Conservation (phyloP, 2,797 vertebrate genomes). For the Trichosurus vulpecula region DNA sequence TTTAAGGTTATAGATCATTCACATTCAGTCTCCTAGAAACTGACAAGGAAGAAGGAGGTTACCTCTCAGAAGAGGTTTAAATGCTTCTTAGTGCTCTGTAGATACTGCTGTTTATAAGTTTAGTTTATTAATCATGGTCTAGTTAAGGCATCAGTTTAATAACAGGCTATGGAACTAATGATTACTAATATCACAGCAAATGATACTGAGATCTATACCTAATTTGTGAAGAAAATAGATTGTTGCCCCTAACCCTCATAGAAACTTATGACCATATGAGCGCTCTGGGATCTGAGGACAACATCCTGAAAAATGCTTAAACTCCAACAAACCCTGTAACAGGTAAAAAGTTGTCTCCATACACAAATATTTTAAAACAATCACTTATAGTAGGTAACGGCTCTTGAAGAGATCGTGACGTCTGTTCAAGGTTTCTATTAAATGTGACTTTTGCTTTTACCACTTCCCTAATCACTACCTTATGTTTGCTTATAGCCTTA, state of each 20-base stretch:
- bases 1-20: not conserved
- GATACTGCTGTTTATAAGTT: not conserved
- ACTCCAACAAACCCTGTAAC: not conserved
- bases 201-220: not conserved
- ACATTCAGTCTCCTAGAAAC: not conserved
- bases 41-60: not conserved
- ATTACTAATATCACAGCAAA: not conserved
- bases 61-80: not conserved
- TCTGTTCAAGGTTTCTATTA: conserved; percentile 17
- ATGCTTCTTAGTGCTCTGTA: conserved; percentile 13
- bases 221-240: conserved; percentile 27
- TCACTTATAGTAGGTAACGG: not conserved
- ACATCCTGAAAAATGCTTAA: not conserved
- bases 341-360: not conserved
- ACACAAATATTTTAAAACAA: conserved; percentile 18
- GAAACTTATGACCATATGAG: not conserved
- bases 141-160: conserved; percentile 15
- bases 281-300: conserved; percentile 25
- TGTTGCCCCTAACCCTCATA: not conserved
- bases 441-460: conserved; percentile 27
- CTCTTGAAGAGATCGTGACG: not conserved
- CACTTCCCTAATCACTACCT: not conserved
- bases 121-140: conserved; percentile 8
- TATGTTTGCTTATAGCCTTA: not conserved
- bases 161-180: not conserved